Percentiles rank a stretch among this genome's conserved stretches.
phyloP scores from a whole-genome alignment of 2,797 vertebrate species.

The Halcyon chelicuti region DNA sequence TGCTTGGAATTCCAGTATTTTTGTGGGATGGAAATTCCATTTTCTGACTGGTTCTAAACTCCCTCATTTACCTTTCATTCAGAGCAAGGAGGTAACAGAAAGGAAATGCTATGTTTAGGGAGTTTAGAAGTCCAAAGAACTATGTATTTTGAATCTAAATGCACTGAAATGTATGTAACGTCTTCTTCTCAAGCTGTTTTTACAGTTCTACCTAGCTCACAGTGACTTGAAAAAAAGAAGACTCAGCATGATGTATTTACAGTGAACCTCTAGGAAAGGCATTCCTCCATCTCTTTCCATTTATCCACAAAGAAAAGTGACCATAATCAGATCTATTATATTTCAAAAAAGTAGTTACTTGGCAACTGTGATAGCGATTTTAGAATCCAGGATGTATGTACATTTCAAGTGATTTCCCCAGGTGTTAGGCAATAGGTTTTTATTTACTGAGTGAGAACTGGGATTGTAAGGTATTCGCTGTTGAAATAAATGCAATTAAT shows the following conservation, averaged over 20 bases:
- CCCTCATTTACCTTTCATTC: not conserved
- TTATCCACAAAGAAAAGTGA: not conserved
- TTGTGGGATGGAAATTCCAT: not conserved
- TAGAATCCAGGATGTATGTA: not conserved
- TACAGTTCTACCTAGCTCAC: not conserved
- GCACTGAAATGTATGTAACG: not conserved
- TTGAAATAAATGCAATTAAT: constrained; percentile 16
- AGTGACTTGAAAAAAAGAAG: not conserved
- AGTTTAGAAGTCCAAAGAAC: not conserved
- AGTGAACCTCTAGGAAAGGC: not conserved
- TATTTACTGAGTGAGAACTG: not conserved
- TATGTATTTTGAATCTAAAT: not conserved
- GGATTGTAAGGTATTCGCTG: not conserved
- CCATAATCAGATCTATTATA: not conserved
- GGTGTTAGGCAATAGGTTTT: not conserved
- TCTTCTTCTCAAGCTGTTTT: not conserved
- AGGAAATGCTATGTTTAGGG: not conserved
- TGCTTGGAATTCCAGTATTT: not conserved
- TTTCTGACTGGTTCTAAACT: not conserved
- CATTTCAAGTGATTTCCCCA: constrained; percentile 14
- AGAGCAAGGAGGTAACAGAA: not conserved
- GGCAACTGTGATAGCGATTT: not conserved
- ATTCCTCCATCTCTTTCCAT: not conserved
- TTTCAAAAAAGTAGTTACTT: not conserved
- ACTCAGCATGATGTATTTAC: not conserved